Base-by-base conservation (phyloP, 2,797 vertebrate species). In the Phataginus tricuspis region DNA sequence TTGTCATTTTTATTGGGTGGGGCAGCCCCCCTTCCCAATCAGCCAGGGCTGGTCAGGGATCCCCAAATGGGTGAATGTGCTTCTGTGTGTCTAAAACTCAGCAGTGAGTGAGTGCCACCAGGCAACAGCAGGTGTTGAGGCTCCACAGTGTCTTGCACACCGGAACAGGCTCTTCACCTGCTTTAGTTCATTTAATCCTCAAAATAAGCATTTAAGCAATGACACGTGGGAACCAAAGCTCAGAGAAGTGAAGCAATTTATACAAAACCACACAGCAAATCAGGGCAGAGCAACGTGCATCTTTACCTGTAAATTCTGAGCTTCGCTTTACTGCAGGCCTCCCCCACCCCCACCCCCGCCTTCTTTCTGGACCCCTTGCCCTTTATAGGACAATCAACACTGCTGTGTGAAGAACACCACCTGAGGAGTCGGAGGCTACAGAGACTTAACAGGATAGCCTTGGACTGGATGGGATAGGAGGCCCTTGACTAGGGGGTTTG, bases 401-500 rank as follows among this genome's bases (percentile, higher is more conserved):
- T 55, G 15, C 66, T 13, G 15, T 6, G 21, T 2, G 0, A 7
- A 57, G 66, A 31, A 55, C 29, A 3, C 4, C 29, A 31, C 59
- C 42, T 27, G 14, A 66, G 8, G 63, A 61, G 21, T 37, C 51
- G 0, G 15, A 31, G 25, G 72, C 63, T 61, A 39, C 19, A 11
- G 69, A 57, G 64, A 13, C 0, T 45, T 45, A 45, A 2, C 10
- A 23, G 14, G 27, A 16, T 11, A 63, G 77, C 74, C 78, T 68
- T 51, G 16, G 63, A 55, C 15, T 31, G 27, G 25, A 51, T 15
- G 4, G 34, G 10, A 39, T 34, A 13, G 5, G 49, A 29, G 39
- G 53, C 45, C 45, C 5, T 6, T 27, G 14, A 25, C 12, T 2
- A 6, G 13, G 31, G 21, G 12, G 8, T 8, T 8, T 0, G 0